Conservation (phyloP, 2,888 invertebrate genomes). For the Tetranychus truncatus region DNA sequence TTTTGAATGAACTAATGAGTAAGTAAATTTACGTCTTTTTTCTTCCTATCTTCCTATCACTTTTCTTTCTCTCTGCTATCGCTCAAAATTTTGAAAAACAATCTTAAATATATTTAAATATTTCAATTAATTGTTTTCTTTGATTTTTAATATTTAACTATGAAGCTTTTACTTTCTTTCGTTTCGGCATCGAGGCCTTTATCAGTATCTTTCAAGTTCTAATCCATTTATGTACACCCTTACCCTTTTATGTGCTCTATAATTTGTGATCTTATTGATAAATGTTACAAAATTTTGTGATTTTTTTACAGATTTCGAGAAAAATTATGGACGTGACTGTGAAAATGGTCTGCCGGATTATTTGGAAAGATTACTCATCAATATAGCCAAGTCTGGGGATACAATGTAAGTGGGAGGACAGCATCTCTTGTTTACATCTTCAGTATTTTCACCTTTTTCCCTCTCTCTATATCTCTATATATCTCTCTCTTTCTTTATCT, state of each 20-base stretch:
- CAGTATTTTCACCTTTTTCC: not conserved
- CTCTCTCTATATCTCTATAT: not conserved
- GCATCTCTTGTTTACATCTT: not conserved
- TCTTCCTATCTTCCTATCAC: not conserved
- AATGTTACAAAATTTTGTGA: conserved; percentile 4
- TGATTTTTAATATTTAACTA: not conserved
- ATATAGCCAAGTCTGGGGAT: conserved; percentile 82
- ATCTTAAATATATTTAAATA: not conserved
- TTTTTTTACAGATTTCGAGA: conserved; percentile 36
- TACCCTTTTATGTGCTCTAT: not conserved
- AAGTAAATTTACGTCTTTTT: not conserved
- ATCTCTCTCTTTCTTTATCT: not conserved
- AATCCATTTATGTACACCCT: not conserved
- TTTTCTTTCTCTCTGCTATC: not conserved
- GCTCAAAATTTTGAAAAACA: not conserved
- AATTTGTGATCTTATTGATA: not conserved
- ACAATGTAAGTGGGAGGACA: conserved; percentile 40
- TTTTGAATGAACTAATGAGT: conserved; percentile 21
- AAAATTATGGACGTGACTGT: conserved; percentile 47
- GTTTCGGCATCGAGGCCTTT: too few species aligned
- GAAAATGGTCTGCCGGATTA: conserved; percentile 51
- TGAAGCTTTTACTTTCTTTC: too few species aligned
- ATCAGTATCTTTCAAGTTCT: not conserved
- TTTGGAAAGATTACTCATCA: conserved; percentile 67
- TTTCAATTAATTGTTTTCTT: not conserved